Evolutionary conservation across 2,113 vertebrate genomes (phyloP), one percentile per base, ranked within the genome.

Genomic region (Seriola rivoliana): DNA sequence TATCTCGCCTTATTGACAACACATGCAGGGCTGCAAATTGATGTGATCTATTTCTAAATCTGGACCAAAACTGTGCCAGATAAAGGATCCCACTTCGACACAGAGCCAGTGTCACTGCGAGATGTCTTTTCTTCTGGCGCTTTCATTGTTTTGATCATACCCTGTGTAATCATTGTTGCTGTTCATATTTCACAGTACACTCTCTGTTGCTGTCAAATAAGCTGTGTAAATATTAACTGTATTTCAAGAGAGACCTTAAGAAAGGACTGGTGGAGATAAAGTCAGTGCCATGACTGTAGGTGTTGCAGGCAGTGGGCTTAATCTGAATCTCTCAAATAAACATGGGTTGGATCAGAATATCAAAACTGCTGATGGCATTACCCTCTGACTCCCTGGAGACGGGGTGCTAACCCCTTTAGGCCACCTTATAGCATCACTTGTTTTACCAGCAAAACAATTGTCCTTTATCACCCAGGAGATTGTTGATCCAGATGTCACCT

Each of bases 311-410:
- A 81, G 68, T 70, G 38, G 73, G 71, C 85, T 88, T 68, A 87
- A 82, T 80, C 70, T 84, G 62, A 57, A 44, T 25, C 8, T 64
- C 40, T 81, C 50, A 70, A 89, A 75, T 80, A 82, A 85, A 84
- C 75, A 72, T 65, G 71, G 85, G 90, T 90, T 80, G 74, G 79
- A 88, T 92, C 79, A 72, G 62, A 85, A 85, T 90, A 84, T 87
- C 67, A 86, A 77, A 91, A 85, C 76, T 83, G 85, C 79, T 89
- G 80, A 92, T 84, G 82, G 70, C 71, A 85, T 89, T 82, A 88
- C 91, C 74, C 75, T 87, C 85, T 75, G 77, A 80, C 84, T 82
- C 78, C 71, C 66, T 50, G 52, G 78, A 85, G 87, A 82, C 17
- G 42, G 54, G 79, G 74, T 64, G 19, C 85, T 84, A 90, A 93